Conservation (phyloP, 2,797 vertebrate genomes). For the Borostomias antarcticus region DNA sequence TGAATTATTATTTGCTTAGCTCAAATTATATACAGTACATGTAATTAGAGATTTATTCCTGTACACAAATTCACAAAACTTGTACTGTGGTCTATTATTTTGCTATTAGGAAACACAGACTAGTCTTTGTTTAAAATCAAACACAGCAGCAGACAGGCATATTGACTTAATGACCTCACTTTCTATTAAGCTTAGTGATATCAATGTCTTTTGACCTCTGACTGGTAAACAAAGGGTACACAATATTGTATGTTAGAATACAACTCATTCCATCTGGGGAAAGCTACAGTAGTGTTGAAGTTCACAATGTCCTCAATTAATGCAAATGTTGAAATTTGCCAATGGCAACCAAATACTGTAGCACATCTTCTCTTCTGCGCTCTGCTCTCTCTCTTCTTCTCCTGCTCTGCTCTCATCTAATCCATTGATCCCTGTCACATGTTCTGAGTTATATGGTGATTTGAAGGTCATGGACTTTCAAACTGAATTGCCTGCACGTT, state of each 20-base stretch:
- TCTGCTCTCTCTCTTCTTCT: constrained; percentile 27
- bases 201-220: no score
- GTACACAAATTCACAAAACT: not conserved
- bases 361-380: not conserved
- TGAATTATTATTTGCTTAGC: constrained; percentile 18
- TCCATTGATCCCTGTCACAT: constrained; percentile 63
- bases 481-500: constrained; percentile 54
- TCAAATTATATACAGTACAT: constrained; percentile 1
- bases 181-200: not conserved
- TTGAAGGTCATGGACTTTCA: constrained; percentile 67
- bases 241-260: no score
- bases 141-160: not conserved
- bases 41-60: not conserved
- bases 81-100: not conserved
- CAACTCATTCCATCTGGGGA: not conserved
- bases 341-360: not conserved
- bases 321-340: not conserved
- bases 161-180: not conserved
- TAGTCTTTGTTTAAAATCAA: no score
- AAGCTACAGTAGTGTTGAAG: not conserved
- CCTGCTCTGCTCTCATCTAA: constrained; percentile 34
- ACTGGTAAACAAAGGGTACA: no score
- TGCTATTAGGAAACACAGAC: not conserved
- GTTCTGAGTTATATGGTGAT: constrained; percentile 59
- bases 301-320: not conserved